Percentiles rank a stretch among this genome's conserved stretches.
These are phyloP conservation scores for Mimachlamys varia DNA, from an alignment of 2,888 invertebrate species.

Conservation along the genomic window DNA sequence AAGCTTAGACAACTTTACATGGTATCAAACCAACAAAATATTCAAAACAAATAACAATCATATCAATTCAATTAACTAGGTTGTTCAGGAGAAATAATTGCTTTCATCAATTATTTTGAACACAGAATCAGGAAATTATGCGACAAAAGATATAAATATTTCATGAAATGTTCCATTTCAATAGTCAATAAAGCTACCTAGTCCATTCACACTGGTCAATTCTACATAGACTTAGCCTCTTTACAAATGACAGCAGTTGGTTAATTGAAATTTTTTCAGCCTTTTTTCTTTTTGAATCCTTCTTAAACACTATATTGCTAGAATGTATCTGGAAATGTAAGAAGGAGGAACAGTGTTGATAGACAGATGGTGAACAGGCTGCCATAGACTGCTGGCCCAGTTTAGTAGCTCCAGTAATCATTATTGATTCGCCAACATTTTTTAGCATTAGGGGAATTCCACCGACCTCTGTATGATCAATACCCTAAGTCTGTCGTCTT, in stretches of 20 bases:
- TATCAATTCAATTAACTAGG: too few relatives aligned
- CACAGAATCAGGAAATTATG: too few relatives aligned
- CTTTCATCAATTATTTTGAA: too few relatives aligned
- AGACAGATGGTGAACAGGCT: background rate
- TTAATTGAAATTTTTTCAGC: too few relatives aligned
- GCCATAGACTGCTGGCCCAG: background rate
- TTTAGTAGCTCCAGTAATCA: background rate
- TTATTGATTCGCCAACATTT: background rate
- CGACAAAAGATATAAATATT: too few relatives aligned
- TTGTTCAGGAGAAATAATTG: too few relatives aligned
- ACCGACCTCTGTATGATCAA: background rate
- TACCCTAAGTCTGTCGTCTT: background rate
- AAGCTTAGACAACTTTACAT: background rate
- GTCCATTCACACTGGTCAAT: background rate
- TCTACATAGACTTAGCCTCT: background rate
- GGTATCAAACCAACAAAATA: background rate
- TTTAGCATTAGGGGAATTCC: slow-evolving; percentile 34
- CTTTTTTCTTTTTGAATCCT: too few relatives aligned
- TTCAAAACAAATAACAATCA: background rate
- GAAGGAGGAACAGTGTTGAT: too few relatives aligned
- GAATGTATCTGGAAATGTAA: background rate
- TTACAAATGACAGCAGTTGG: too few relatives aligned
- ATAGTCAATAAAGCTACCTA: background rate
- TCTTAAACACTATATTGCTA: background rate
- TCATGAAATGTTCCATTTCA: too few relatives aligned